phyloP scores from a whole-genome alignment of 2,888 invertebrate species.

The Amphipoea oculea region DNA sequence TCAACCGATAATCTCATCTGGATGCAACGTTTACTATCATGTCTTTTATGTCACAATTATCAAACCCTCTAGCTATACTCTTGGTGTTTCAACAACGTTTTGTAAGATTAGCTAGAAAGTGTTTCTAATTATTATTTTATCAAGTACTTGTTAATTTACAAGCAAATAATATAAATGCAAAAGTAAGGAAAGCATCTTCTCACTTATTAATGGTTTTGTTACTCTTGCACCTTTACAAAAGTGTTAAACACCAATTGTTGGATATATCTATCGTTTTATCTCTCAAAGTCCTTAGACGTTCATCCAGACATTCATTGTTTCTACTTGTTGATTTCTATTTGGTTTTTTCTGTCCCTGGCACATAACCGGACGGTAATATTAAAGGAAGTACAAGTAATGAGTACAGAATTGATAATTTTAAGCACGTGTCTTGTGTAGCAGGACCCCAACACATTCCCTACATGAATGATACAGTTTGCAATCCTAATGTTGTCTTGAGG shows the following conservation, averaged over 20 bases:
- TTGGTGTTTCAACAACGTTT: constrained; percentile 28
- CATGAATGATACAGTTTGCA: constrained; percentile 75
- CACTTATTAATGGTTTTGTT: constrained; percentile 3
- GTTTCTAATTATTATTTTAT: neutral
- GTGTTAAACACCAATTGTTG: constrained; percentile 23
- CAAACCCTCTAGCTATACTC: constrained; percentile 11
- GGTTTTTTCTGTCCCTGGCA: constrained; percentile 88
- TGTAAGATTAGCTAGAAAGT: neutral
- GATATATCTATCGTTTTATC: constrained; percentile 4
- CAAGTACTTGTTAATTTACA: neutral
- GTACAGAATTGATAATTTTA: constrained; percentile 87
- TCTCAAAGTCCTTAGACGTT: constrained; percentile 49
- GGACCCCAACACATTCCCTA: constrained; percentile 85
- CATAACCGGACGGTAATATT: constrained; percentile 82
- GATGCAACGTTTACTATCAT: constrained; percentile 65
- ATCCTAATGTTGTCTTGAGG: constrained; percentile 84
- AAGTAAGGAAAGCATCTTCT: constrained; percentile 12
- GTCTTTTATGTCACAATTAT: constrained; percentile 5
- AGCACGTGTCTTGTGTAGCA: constrained; percentile 89
- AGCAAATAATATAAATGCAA: neutral
- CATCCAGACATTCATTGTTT: constrained; percentile 73
- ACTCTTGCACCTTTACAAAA: constrained; percentile 5
- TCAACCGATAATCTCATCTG: constrained; percentile 64
- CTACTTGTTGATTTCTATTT: constrained; percentile 85
- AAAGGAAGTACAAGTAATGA: constrained; percentile 90